phyloP scores from a whole-genome alignment of 2,113 vertebrate species.

The Bothrops jararaca region DNA sequence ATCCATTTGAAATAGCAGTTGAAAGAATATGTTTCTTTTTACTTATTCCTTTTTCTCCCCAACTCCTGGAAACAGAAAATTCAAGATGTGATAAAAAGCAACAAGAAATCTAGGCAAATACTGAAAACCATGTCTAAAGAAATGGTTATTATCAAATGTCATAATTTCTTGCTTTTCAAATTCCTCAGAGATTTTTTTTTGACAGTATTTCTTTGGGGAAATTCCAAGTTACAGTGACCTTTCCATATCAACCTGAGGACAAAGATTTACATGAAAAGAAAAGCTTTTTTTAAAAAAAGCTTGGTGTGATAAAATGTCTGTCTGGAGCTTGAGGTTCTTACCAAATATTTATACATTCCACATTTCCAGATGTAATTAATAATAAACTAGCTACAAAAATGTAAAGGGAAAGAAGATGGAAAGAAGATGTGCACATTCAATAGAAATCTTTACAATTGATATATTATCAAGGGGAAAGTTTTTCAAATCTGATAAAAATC shows the following conservation, averaged over 20 bases:
- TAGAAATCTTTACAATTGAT: not conserved
- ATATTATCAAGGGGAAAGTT: not conserved
- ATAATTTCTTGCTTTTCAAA: conserved; percentile 22
- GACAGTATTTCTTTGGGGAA: conserved; percentile 11
- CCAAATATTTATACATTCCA: not conserved
- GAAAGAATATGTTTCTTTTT: conserved; percentile 41
- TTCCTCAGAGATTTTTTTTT: conserved; percentile 16
- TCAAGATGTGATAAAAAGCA: not conserved
- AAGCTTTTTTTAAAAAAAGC: not conserved
- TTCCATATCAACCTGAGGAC: not conserved
- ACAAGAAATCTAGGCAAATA: conserved; percentile 36
- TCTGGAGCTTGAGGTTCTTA: not conserved
- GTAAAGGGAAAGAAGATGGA: not conserved
- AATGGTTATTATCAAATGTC: conserved; percentile 31
- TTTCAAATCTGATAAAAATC: not conserved
- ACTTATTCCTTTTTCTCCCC: not conserved
- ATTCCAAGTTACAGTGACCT: conserved; percentile 12
- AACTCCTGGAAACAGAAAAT: conserved; percentile 23
- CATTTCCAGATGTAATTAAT: not conserved
- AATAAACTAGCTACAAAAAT: not conserved
- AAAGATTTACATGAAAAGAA: not conserved
- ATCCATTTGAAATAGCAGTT: conserved; percentile 42
- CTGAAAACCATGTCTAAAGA: conserved; percentile 5
- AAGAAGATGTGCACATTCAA: not conserved
- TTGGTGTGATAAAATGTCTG: not conserved